These are phyloP conservation scores for Meandrusa payeni DNA, from an alignment of 2,888 invertebrate genomes.

Conservation along the genomic window DNA sequence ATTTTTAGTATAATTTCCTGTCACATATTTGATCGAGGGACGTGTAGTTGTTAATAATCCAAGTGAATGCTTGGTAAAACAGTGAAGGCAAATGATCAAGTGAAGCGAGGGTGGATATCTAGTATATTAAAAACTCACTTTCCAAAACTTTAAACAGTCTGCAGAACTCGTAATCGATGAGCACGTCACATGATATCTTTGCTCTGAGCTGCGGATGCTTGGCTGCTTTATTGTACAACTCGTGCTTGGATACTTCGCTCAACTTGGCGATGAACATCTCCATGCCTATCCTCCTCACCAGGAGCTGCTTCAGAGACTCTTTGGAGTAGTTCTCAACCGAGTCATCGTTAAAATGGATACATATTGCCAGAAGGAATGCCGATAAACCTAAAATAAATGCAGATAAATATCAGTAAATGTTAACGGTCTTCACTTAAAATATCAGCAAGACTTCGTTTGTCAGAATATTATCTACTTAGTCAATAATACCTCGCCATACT, in stretches of 20 bases:
- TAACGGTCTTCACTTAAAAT: too few species aligned
- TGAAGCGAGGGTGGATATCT: too few species aligned
- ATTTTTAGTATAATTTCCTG: too few species aligned
- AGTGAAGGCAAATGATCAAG: too few species aligned
- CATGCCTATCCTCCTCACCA: constrained; percentile 91
- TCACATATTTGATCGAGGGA: too few species aligned
- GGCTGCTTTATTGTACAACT: constrained; percentile 94
- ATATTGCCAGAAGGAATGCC: constrained; percentile 95
- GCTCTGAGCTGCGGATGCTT: constrained; percentile 95
- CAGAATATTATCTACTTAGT: too few species aligned
- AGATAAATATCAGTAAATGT: too few species aligned
- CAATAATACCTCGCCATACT: too few species aligned
- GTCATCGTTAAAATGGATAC: constrained; percentile 94
- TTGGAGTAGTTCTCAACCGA: constrained; percentile 87
- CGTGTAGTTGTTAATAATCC: too few species aligned
- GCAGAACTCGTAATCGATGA: constrained; percentile 97
- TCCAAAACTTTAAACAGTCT: constrained; percentile 92
- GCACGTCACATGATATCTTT: constrained; percentile 87
- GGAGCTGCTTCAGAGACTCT: constrained; percentile 85
- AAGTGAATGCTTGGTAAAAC: too few species aligned
- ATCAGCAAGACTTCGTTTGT: too few species aligned
- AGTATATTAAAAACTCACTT: constrained; percentile 76
- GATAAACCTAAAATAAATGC: constrained; percentile 76
- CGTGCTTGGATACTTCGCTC: constrained; percentile 92
- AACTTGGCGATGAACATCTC: constrained; percentile 94